Base-by-base conservation (phyloP, 1,140 invertebrate species). In the Drosophila sp. region DNA sequence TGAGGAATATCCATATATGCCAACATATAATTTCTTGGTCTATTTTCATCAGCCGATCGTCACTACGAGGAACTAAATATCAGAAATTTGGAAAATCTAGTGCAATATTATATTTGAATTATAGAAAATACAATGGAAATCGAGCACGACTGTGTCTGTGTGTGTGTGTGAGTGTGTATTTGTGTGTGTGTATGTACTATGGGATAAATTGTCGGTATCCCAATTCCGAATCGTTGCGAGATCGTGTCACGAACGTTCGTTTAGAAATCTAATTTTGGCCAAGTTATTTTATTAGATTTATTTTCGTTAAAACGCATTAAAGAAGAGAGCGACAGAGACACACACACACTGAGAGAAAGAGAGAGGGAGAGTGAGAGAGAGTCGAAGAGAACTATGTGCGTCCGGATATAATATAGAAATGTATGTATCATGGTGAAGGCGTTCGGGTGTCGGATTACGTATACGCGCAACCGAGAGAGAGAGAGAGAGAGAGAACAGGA, bases 381-480 rank as follows among this genome's bases (percentile, higher is more conserved):
- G 5, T 1, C 23, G 17, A 25, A 61, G 47, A 47, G 50, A 66
- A 58, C 25, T 44, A 17, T 60, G 25, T 65, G 30, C 66, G 41
- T 60, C 44, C 56, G 35, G 44, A 61, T 54, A 62, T 66, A 50
- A 62, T 66, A 50, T 17, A 27, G 56, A 40, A 57, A 29, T 58
- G 29, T 58, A 47, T 80, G 54, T 60, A 79, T 66, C 8, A 66
- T 54, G 70, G 73, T 50, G 72, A 70, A 72, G 70, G 65, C 76
- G 84, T 83, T 84, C 87, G 87, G 87, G 87, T 90, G 87, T 90
- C 87, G 83, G 65, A 91, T 90, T 90, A 82, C 86, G 79, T 86
- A 86, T 79, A 76, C 85, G 78, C 35, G 7, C 7, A 8, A 69
- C 66, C 17, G 44, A 23, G 10, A 50, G 44, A 50, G 7, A 27